These are phyloP conservation scores for Varroa destructor DNA, from an alignment of 1,140 invertebrate species.

Conservation along the genomic window DNA sequence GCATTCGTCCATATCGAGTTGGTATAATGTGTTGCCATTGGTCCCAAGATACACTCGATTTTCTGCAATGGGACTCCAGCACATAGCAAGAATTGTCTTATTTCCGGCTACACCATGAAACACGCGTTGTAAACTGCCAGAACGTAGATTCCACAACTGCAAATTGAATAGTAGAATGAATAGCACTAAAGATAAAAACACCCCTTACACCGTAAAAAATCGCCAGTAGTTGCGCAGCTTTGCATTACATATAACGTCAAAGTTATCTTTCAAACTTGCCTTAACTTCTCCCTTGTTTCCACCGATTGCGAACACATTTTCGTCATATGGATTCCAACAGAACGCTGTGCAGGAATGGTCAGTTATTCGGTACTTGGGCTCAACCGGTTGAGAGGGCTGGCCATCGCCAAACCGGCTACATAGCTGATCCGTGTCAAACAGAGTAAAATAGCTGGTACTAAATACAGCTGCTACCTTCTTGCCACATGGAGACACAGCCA, in stretches of 20 bases:
- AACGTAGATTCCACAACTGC: background rate
- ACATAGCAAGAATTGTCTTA: conserved; percentile 14
- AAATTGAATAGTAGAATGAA: background rate
- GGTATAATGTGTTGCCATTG: conserved; percentile 7
- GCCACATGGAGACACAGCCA: background rate
- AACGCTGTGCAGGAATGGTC: conserved; percentile 3
- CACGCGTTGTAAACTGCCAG: background rate
- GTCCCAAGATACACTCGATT: conserved; percentile 4
- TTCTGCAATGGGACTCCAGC: conserved; percentile 2
- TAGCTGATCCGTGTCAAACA: conserved; percentile 5
- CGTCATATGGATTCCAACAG: conserved; percentile 14
- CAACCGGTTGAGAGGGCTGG: background rate
- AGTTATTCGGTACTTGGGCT: background rate
- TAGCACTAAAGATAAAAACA: no score
- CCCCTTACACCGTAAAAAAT: no score
- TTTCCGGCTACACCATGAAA: background rate
- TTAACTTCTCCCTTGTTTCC: conserved; percentile 6
- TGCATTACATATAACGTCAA: no score
- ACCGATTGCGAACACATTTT: conserved; percentile 9
- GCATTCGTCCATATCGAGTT: background rate
- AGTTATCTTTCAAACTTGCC: background rate
- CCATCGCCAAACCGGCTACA: background rate
- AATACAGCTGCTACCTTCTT: background rate
- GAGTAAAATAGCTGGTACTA: background rate
- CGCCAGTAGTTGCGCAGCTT: no score